Evolutionary conservation across 1,140 invertebrate genomes (phyloP), one percentile per base, ranked within the genome.

Genomic region (Hycleus cichorii): DNA sequence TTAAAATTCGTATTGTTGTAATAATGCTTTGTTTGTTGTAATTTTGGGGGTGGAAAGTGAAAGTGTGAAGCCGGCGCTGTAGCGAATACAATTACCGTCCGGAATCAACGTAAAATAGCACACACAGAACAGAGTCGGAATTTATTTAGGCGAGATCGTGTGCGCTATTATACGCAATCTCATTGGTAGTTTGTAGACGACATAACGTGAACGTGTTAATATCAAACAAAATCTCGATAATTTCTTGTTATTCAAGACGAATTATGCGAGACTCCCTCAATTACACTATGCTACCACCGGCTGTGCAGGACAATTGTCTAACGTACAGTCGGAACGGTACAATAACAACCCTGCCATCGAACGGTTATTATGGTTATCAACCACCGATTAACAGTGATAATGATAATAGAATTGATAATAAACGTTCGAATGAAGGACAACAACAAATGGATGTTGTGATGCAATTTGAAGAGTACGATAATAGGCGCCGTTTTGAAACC

Each of bases 321-420:
- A 46, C 49, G 24, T 48, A 24, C 43, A 44, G 11, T 24, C n/a
- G 46, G 9, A 39, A 44, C 3, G 38, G 9, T 25, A 42, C 24
- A 12, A 49, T 50, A 7, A 59, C 58, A 18, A 64, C 47, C 11
- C 47, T 68, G 5, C 64, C 66, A 8, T 64, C 65, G 18, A 70
- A 69, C 49, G 66, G 59, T 40, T 70, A 70, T 58, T 70, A 70
- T 46, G 68, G 68, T 39, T 70, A 68, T 62, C 68, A 68, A 55
- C 57, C 64, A 10, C 52, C 47, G n/a, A 12, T 12, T 12, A 24
- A 9, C 43, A 44, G 54, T 12, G 49, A 64, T 49, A 32, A 39
- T 39, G 42, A 58, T 49, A 53, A 40, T 51, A 46, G 32, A 2
- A 45, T 24, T 6, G 18, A 50, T 49, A 55, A 55, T 9, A 11